A percentile compares a stretch with the other conserved stretches of the same genome.
Evolutionary conservation across 1,140 invertebrate genomes (phyloP).

Genomic region (Papilio machaon): DNA sequence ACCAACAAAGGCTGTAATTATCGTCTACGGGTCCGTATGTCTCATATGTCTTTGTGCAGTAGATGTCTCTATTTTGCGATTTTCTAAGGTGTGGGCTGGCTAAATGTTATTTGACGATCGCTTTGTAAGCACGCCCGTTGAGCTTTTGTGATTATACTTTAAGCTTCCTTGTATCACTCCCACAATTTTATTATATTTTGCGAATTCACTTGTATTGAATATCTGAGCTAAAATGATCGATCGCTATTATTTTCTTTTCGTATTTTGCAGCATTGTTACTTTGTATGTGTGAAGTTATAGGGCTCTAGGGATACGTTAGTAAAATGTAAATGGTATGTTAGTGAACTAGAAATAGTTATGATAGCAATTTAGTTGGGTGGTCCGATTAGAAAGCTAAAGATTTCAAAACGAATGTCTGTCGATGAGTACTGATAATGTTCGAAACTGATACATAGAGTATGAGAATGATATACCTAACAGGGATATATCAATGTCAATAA

Average conservation of each 20-base stretch:
- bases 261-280: conserved; percentile 44
- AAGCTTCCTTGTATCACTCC: conserved; percentile 75
- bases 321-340: not conserved
- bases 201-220: conserved; percentile 70
- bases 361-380: not conserved
- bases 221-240: conserved; percentile 69
- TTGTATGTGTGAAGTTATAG: conserved; percentile 71
- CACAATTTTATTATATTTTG: conserved; percentile 76
- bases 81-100: conserved; percentile 80
- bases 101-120: conserved; percentile 81
- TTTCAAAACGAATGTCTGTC: not conserved
- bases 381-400: not conserved
- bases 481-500: too few relatives aligned
- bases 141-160: conserved; percentile 68
- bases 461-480: too few relatives aligned
- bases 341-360: not conserved
- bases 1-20: conserved; percentile 78
- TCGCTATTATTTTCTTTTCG: conserved; percentile 57
- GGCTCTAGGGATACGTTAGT: conserved; percentile 64
- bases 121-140: conserved; percentile 74
- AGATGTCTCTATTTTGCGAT: conserved; percentile 81
- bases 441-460: too few relatives aligned
- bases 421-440: too few relatives aligned
- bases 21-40: conserved; percentile 70
- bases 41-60: conserved; percentile 66